Base-by-base conservation (phyloP, 1,140 invertebrate species). In the Caligus rogercresseyi region DNA sequence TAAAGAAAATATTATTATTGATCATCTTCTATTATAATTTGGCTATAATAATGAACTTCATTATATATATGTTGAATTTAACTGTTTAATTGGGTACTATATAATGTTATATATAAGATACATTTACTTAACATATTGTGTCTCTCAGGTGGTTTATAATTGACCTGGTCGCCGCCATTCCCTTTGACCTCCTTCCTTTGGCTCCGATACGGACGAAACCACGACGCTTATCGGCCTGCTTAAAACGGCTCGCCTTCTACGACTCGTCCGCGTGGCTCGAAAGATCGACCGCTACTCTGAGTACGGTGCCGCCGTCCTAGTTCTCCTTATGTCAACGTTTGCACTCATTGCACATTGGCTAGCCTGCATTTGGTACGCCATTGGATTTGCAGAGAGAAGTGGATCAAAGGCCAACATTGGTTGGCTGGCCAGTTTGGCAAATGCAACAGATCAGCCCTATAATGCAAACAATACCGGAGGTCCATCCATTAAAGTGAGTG, bases 261-360 rank as follows among this genome's bases (percentile, higher is more conserved):
- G 94, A 65, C 78, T 98, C 70, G 89, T 98, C 65, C 80, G 93
- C 67, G 94, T 98, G 20, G 91, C 93, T 20, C 79, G 93, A 65
- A 94, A 97, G 78, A 92, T 98, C 69, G 93, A 98, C 77, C 80
- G 92, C 70, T 98, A 97, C 75, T 95, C 91, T 16, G 93, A 98
- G 76, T 98, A 98, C 78, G 94, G 94, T 65, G 92, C 93, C 31
- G 94, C 94, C 54, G 92, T 98, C 55, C 79, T 98, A 55, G 79
- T 98, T 55, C 80, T 98, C 24, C 79, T 98, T 43, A 94, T 98
- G 90, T 91, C 92, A 56, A 89, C 90, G 54, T 98, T 98, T 77
- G 89, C 91, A 21, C 81, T 98, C 66, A 94, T 97, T 70, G 43
- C 13, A 14, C n/a, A 51, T 51, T 51, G 16, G 16, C 13, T 51